Percentiles rank a stretch among this genome's conserved stretches.
Conservation (phyloP, 2,888 invertebrate genomes). For the Argyra leucocephala region DNA sequence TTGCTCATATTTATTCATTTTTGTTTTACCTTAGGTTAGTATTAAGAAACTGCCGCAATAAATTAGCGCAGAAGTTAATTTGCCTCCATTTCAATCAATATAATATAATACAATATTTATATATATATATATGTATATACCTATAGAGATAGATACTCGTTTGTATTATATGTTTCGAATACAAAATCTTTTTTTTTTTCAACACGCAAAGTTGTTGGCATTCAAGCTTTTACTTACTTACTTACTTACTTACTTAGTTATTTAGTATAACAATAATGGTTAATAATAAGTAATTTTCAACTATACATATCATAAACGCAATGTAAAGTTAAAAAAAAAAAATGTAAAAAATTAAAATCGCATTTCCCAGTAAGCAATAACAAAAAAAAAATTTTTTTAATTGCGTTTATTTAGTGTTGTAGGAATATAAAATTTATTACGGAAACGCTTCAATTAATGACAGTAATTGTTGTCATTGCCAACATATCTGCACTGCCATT, state of each 20-base stretch:
- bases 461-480: no score
- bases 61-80: not conserved
- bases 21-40: slow-evolving; percentile 2
- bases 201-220: slow-evolving; percentile 6
- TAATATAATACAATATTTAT: not conserved
- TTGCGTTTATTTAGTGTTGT: no score
- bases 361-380: not conserved
- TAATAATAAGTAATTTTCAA: not conserved
- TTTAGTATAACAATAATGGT: slow-evolving; percentile 3
- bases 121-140: not conserved
- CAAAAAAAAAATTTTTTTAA: no score
- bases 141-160: not conserved
- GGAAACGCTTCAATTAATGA: no score
- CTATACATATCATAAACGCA: not conserved
- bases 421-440: no score
- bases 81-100: slow-evolving; percentile 6
- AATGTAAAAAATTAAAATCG: no score
- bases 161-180: not conserved
- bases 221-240: slow-evolving; percentile 6
- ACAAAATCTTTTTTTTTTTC: not conserved
- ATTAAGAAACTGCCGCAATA: not conserved
- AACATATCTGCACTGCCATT: no score
- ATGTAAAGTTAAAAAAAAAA: not conserved
- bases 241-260: no score
- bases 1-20: no score